Base-by-base conservation (phyloP, 2,888 invertebrate species). In the Boloria euphrosyne region DNA sequence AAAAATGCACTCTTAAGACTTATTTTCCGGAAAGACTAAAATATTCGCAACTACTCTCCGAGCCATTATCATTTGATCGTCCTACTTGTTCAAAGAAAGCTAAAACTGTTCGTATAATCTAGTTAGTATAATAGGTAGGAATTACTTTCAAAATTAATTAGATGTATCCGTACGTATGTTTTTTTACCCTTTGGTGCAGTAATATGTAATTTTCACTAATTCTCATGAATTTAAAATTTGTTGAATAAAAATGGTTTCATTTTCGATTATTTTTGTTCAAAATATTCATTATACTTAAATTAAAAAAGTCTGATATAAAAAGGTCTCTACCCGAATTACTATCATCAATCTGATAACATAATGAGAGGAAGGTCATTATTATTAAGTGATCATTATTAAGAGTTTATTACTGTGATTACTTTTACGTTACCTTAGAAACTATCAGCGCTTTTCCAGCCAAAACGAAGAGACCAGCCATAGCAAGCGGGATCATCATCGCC, bases 371-470 rank as follows among this genome's bases (percentile, higher is more conserved):
- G 22, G 3, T 22, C 22, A 3, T 22, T 22, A 22, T 22, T 22
- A 22, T 22, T 3, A 22, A 22, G 22, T 22, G 22, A 22, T 22
- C 22, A 27, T 27, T 13, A 14, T 13, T n/a, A n/a, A n/a, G n/a
- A n/a, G n/a, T n/a, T n/a, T n/a, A n/a, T n/a, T n/a, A n/a, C n/a
- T n/a, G n/a, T n/a, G n/a, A 38, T 31, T 31, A 1, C 31, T 53
- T 44, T 13, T 16, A 31, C 10, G 46, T 22, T 91, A 93, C 93
- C 93, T 94, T 94, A 1, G 94, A 93, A 68, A 95, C 95, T 78
- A 97, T 96, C 69, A 97, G 87, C n/a, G 97, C 97, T 82, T 97
- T 97, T 64, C 97, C 97, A 13, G 97, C 97, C 70, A 97, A 81
- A 31, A 97, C 86, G 91, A 97, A 97, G 10, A 97, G 93, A 13